Evolutionary conservation across 1,140 invertebrate species (phyloP), one percentile per base, ranked within the genome.

Genomic region (Coenobita brevimanus): DNA sequence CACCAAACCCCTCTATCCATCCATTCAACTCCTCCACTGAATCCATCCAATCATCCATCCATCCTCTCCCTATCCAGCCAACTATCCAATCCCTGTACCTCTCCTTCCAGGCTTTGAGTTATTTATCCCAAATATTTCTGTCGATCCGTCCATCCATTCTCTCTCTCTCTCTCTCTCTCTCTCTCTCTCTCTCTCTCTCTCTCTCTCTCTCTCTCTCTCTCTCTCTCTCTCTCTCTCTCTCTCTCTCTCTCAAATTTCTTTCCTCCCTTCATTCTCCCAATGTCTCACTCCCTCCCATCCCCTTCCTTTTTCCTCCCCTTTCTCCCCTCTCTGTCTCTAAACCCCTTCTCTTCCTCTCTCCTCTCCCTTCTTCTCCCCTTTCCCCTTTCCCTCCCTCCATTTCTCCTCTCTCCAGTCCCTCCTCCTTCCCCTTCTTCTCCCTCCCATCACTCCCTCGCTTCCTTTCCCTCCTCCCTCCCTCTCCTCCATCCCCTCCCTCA

Each of bases 201-300:
- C 46, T 50, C 46, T 50, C 46, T 50, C 46, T 50, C 46, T 50
- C 46, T 50, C 46, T 50, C 46, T 50, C 46, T 50, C 46, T 8
- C 46, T 50, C 17, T 17, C 46, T 17, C 17, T 50, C 50, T 50
- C 38, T 41, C 71, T 75, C 71, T 6, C 21, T 41, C 27, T 41
- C 71, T 36, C 30, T 75, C 3, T 75, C 71, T 46, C 33, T 75
- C 41, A n/a, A n/a, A n/a, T n/a, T n/a, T n/a, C n/a, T n/a, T n/a
- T n/a, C n/a, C n/a, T n/a, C n/a, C n/a, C n/a, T n/a, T n/a, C n/a
- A n/a, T n/a, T n/a, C n/a, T n/a, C n/a, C n/a, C n/a, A n/a, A n/a
- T n/a, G n/a, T 46, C 71, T 46, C 71, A 33, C 71, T 75, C 33
- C 8, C 71, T 46, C 24, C 38, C 24, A 36, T n/a, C 38, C 71